Base-by-base conservation (phyloP, 2,888 invertebrate genomes). In the Tiphia femorata region DNA sequence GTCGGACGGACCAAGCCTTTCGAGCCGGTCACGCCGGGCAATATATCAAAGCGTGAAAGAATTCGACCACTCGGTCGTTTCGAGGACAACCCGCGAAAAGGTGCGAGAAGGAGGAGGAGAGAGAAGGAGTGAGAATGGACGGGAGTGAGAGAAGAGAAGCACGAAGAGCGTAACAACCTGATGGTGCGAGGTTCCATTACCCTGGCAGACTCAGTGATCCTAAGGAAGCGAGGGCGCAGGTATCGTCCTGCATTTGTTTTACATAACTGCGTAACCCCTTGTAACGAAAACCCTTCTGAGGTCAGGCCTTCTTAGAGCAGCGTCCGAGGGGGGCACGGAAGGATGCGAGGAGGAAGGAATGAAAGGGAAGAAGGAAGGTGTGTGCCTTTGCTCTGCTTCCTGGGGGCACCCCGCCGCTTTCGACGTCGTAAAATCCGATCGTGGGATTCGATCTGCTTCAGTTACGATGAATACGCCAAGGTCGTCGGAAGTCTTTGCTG, bases 181-280 rank as follows among this genome's bases (percentile, higher is more conserved):
- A 33, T 25, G 37, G 19, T 37, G n/a, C n/a, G n/a, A n/a, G 3
- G 44, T 25, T 25, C 25, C 25, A 27, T 23, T 42, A 42, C 27
- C 33, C 41, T 16, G 35, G 7, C 27, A 40, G 10, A 50, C 63
- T 58, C 50, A 48, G 49, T 51, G 17, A 40, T 44, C 17, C n/a
- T n/a, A 10, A 19, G 21, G 30, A 46, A 46, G 8, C 17, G 20
- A 3, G 8, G 14, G 19, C 8, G 58, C 80, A 79, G 79, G 78
- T 81, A 77, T 49, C 49, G 49, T 48, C 55, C 54, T 62, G 63
- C 62, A 59, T 71, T 70, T 66, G 60, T 76, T 80, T 80, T 79
- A 78, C 81, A 78, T 79, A 78, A 78, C 72, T 64, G 50, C 63
- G 62, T 65, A 77, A 77, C 76, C 74, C 75, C 62, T 73, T 73